Base-by-base conservation (phyloP, 2,888 invertebrate genomes). In the Noctua janthina region DNA sequence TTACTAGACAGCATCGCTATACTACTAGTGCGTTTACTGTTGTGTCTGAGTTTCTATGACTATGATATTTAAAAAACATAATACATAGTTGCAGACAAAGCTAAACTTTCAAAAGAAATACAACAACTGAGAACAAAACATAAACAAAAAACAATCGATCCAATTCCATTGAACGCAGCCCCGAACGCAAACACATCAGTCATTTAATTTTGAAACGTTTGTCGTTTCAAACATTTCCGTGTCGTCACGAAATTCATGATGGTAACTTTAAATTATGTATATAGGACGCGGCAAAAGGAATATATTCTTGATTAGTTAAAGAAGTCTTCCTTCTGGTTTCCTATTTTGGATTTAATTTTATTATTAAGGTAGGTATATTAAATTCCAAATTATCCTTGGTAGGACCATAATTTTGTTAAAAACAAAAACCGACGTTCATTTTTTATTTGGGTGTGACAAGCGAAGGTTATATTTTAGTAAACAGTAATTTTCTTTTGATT, bases 251-350 rank as follows among this genome's bases (percentile, higher is more conserved):
- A 92, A 91, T 91, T 88, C 88, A 90, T 91, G 92, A 92, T 91
- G 90, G 91, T 84, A 88, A 89, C 84, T 90, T 91, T 93, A 94
- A 93, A 90, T 94, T 94, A 94, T 94, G 94, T 94, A 94, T 93
- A 88, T 94, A 91, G 94, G 92, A 90, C 93, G 88, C 90, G 91
- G 90, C 92, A 91, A 87, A 86, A 87, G 90, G 90, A 92, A 91
- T 90, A 62, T 74, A 71, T 92, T 92, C 88, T 90, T 85, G 54
- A 87, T 69, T 81, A 74, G 71, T 56, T 68, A 10, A 35, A 54
- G 35, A 78, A 83, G 15, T 23, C 23, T 54, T 75, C 51, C 46
- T 78, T 78, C 51, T 20, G 39, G 59, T 69, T 54, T 64, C 43
- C 15, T 69, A 64, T 51, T 67, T 74, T 29, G 46, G 72, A 62